Evolutionary conservation across 2,797 vertebrate species (phyloP), one percentile per base, ranked within the genome.

Genomic region (Glyptemys insculpta): DNA sequence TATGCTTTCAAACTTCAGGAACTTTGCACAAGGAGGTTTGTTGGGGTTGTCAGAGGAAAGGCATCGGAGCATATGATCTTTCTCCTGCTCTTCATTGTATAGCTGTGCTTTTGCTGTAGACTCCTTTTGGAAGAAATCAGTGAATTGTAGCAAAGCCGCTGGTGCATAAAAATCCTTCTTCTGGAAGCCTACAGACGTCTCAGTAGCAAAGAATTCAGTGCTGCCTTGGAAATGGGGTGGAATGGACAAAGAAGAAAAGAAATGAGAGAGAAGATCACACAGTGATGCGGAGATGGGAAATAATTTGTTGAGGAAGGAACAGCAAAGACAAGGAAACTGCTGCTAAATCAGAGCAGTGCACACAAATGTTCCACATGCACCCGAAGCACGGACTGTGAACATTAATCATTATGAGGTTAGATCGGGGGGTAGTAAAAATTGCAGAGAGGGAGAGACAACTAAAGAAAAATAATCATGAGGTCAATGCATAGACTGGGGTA

Each of bases 371-470:
- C 76, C 85, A 90, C 87, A 82, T 18, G 12, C 85, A 82, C 0
- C 0, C 85, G 76, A 81, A 81, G 79, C 8, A 44, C 44, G 86
- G 90, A 37, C 54, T 72, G 81, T 86, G 54, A 50, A 57, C 83
- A 0, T 90, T 86, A 80, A 5, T 65, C 49, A 3, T 52, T 8
- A 6, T 15, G 81, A 85, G 90, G 59, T 52, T 94, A 53, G n/a
- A n/a, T 5, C 0, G 87, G 19, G 41, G 90, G 72, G 21, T 93
- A 31, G 79, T 9, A 47, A 54, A 6, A 95, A 82, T 90, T 94
- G 78, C 72, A 92, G 87, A 81, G 82, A 56, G 59, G 85, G 74
- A 95, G 94, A 91, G 90, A 90, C 88, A 86, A 78, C 85, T 85
- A 90, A 91, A 87, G 72, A 81, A 84, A 93, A 80, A 15, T 0